Evolutionary conservation across 2,113 vertebrate species (phyloP), one percentile per base, ranked within the genome.

Genomic region (Chroicocephalus ridibundus): DNA sequence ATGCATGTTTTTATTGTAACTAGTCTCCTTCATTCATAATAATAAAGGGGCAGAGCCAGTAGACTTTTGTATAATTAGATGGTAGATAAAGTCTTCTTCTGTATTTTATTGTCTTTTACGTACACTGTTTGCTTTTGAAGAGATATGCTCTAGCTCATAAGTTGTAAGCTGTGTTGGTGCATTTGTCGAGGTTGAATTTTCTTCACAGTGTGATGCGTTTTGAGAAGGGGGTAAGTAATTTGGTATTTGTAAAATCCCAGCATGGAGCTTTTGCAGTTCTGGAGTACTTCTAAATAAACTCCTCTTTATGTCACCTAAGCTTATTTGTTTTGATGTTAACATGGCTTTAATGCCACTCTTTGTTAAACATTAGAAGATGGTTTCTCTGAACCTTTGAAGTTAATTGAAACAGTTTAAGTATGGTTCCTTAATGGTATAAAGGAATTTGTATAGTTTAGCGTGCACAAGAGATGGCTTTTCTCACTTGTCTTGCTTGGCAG

Each of bases 361-460:
- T 83, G 75, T 87, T 95, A 86, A 94, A 87, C 21, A 22, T 85
- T 65, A 51, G 74, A 82, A 82, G 13, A 34, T 3, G 2, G 85
- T 93, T 95, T 89, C 57, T 87, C 44, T 65, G 77, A 79, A 85
- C 40, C 60, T 89, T 82, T 94, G 81, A 95, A 87, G 62, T 79
- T 82, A 93, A 86, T 91, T 84, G 83, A 86, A 96, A 82, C 34
- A 82, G 17, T 92, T 83, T 38, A 61, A 95, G 40, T 64, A 47
- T 54, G 34, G 25, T 96, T 95, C 71, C 60, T 75, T 82, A 66
- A 62, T 87, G 66, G 44, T 89, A 72, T 85, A 62, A 84, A 82
- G 31, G 52, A 68, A 79, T 90, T 72, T 76, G 19, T 71, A 3
- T 57, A 72, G 61, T 92, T 84, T 68, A 89, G 72, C 26, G 9